These are phyloP conservation scores for Coenonympha glycerion DNA, from an alignment of 2,888 invertebrate genomes.

Conservation along the genomic window DNA sequence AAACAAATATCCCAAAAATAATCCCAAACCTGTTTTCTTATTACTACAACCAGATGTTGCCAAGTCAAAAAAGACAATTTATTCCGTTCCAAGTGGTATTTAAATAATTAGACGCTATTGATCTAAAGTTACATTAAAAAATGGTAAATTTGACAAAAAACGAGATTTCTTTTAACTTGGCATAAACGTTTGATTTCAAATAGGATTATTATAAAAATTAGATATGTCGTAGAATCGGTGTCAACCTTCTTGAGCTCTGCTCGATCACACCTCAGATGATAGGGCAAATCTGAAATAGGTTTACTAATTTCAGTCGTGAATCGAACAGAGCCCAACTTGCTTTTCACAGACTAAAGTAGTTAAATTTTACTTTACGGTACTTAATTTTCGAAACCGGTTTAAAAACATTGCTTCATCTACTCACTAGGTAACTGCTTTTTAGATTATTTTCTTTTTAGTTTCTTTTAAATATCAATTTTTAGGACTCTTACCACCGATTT, in stretches of 20 bases:
- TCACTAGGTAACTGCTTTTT: slow-evolving; percentile 61
- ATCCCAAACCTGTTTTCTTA: too few relatives aligned
- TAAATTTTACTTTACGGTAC: slow-evolving; percentile 34
- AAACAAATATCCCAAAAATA: too few relatives aligned
- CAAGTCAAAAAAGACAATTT: slow-evolving; percentile 19
- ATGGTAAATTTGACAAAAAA: slow-evolving; percentile 41
- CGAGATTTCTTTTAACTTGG: slow-evolving; percentile 39
- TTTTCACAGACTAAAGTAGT: too few relatives aligned
- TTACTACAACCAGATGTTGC: neutral
- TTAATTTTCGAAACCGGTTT: slow-evolving; percentile 53
- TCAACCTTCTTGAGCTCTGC: too few relatives aligned
- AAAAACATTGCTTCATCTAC: slow-evolving; percentile 65
- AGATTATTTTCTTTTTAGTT: slow-evolving; percentile 32
- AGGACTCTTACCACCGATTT: slow-evolving; percentile 42
- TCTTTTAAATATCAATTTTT: slow-evolving; percentile 26
- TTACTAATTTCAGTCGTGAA: too few relatives aligned
- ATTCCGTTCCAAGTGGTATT: slow-evolving; percentile 16
- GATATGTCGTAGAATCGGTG: slow-evolving; percentile 73
- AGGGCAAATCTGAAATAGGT: too few relatives aligned
- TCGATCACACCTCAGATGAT: too few relatives aligned
- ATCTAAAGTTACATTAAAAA: slow-evolving; percentile 28
- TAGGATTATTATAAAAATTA: slow-evolving; percentile 61
- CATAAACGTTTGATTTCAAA: slow-evolving; percentile 44
- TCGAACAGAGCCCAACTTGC: too few relatives aligned
- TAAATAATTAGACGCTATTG: slow-evolving; percentile 17